Evolutionary conservation across 2,888 invertebrate genomes (phyloP).

Genomic region (Apotomis betuletana): DNA sequence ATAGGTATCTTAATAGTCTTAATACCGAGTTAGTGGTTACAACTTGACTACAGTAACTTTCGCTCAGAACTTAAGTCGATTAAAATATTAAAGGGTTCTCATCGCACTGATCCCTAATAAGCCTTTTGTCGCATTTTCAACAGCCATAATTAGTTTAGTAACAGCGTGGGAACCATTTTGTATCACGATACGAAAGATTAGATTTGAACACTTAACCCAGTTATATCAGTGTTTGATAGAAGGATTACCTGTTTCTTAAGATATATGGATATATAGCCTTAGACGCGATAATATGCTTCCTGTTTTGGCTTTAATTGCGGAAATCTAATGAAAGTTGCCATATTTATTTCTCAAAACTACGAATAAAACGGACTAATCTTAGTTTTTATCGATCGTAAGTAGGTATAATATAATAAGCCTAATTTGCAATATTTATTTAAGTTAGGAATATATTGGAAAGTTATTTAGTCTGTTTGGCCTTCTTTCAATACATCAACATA

Average conservation of each 20-base stretch:
- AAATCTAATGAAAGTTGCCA: background rate
- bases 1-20: no score
- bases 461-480: no score
- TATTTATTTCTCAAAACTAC: background rate
- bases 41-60: background rate
- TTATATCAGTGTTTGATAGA: conserved; percentile 21
- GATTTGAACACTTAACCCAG: conserved; percentile 36
- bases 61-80: background rate
- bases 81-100: conserved; percentile 1
- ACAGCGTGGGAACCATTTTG: conserved; percentile 35
- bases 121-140: conserved; percentile 23
- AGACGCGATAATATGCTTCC: conserved; percentile 7
- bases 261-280: background rate
- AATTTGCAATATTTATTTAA: no score
- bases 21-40: no score
- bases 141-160: conserved; percentile 20
- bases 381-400: no score
- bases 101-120: conserved; percentile 5
- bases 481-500: no score
- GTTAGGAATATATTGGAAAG: no score
- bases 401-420: no score
- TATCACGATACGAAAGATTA: conserved; percentile 24
- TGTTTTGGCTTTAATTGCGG: background rate
- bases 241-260: conserved; percentile 17
- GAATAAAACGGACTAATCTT: background rate